Base-by-base conservation (phyloP, 2,113 vertebrate species). In the Ammodytes marinus region DNA sequence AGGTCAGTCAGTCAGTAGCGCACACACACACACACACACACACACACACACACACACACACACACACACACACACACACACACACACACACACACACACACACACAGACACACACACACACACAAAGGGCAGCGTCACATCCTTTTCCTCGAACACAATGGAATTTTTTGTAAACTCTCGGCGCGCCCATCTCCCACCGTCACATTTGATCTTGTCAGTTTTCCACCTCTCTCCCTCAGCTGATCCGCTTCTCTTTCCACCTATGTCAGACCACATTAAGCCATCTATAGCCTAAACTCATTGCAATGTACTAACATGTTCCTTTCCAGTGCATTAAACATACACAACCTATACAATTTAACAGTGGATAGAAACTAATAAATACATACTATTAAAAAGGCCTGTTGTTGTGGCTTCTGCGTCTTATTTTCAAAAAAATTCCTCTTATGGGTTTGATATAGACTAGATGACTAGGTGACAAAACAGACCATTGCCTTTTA, bases 1-100 rank as follows among this genome's bases (percentile, higher is more conserved):
- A 99, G 98, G 98, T 99, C 80, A 94, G 97, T 85, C 2, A 37
- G 4, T 27, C 27, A 27, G 27, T 27, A 27, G 27, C 27, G 46
- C 13, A 39, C 17, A 19, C 53, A 19, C 52, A 27, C 46, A 50
- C 54, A 49, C 58, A 67, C 19, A 43, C 71, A 71, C 60, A 63
- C 72, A 63, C 53, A 66, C n/a, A 47, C 42, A 19, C 50, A 61
- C 63, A 61, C 52, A 50, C 13, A 39, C 17, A 19, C 53, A 19
- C 52, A 27, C 46, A 50, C 54, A 49, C 58, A 67, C 19, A 43
- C 71, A 71, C 60, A 63, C 72, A 63, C 53, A 66, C n/a, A 47
- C 42, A 19, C 50, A 61, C 63, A 61, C 27, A 27, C 27, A 27
- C 27, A 27, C 27, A 27, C 27, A 27, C 27, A 27, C 1, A 19